These are phyloP conservation scores for Cyanoderma ruficeps DNA, from an alignment of 2,113 vertebrate genomes.

Conservation along the genomic window DNA sequence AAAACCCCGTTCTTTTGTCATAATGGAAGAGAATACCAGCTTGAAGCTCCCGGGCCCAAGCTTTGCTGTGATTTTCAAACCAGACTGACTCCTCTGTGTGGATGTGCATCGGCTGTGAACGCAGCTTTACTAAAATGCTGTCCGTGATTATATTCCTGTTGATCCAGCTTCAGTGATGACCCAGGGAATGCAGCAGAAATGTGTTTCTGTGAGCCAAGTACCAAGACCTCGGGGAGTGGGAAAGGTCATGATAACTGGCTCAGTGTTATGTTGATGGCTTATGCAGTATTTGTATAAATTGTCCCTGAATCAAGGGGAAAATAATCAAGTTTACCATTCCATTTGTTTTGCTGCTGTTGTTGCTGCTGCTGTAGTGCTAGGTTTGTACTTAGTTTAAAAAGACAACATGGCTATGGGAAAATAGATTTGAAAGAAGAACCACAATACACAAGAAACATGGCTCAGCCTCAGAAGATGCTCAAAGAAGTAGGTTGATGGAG, in stretches of 20 bases:
- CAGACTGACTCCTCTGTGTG: neutral
- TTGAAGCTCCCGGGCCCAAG: neutral
- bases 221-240: neutral
- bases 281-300: neutral
- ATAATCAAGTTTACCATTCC: neutral
- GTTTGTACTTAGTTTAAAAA: neutral
- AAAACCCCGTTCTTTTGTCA: neutral
- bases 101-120: accelerated
- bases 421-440: neutral
- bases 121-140: accelerated
- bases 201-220: neutral
- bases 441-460: neutral
- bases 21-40: neutral
- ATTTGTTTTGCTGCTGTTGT: neutral
- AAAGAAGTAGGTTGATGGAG: neutral
- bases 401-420: neutral
- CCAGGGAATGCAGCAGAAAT: neutral
- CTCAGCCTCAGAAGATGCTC: neutral
- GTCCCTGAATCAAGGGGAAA: neutral
- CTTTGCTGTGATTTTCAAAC: neutral
- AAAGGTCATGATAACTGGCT: neutral
- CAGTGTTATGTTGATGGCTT: neutral
- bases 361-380: neutral
- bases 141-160: accelerated
- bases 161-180: neutral